Evolutionary conservation across 2,888 invertebrate genomes (phyloP).

Genomic region (Blastobasis lacticolella): DNA sequence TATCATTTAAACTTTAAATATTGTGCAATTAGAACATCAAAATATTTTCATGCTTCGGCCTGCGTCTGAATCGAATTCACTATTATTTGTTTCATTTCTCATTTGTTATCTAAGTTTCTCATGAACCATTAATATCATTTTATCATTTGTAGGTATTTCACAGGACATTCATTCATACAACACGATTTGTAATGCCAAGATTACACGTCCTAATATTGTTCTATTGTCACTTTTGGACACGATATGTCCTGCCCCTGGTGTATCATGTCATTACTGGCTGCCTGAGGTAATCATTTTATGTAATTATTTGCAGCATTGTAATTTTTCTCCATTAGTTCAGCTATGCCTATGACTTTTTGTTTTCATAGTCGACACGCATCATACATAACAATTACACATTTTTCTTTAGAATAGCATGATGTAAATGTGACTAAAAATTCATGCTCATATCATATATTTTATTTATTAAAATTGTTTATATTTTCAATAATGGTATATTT

Average conservation of each 20-base stretch:
- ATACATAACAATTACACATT: not conserved
- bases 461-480: not conserved
- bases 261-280: slow-evolving; percentile 44
- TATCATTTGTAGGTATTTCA: slow-evolving; percentile 30
- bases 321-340: too few relatives aligned
- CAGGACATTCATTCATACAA: slow-evolving; percentile 17
- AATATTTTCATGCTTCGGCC: slow-evolving; percentile 10
- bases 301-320: too few relatives aligned
- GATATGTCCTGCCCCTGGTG: slow-evolving; percentile 41
- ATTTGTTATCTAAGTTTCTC: slow-evolving; percentile 3
- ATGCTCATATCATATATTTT: slow-evolving; percentile 7
- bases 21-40: slow-evolving; percentile 42
- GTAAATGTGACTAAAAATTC: slow-evolving; percentile 6
- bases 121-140: slow-evolving; percentile 13
- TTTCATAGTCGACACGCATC: too few relatives aligned
- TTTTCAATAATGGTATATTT: not conserved
- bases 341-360: too few relatives aligned
- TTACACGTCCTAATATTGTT: slow-evolving; percentile 25
- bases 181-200: slow-evolving; percentile 35
- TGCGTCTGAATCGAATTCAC: not conserved
- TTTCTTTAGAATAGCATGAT: not conserved
- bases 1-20: slow-evolving; percentile 11
- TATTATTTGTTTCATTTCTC: not conserved
- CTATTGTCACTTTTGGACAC: slow-evolving; percentile 37
- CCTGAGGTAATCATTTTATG: slow-evolving; percentile 38